These are phyloP conservation scores for Crypturellus undulatus DNA, from an alignment of 2,113 vertebrate species.

Conservation along the genomic window DNA sequence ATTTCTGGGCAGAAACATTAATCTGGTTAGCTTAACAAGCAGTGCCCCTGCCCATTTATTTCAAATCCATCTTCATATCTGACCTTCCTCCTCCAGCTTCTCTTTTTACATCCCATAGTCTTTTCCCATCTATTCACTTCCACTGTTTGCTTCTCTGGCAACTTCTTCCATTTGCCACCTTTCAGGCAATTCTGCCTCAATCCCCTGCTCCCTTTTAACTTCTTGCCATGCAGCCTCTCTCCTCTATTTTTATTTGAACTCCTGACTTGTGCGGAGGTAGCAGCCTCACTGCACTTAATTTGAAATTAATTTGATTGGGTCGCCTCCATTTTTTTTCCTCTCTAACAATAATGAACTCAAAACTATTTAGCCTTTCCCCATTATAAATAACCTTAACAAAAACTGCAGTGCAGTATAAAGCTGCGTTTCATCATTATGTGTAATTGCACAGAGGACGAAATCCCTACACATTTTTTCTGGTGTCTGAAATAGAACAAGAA, in stretches of 20 bases:
- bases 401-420: conserved; percentile 42
- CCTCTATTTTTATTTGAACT: conserved; percentile 53
- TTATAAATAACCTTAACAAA: conserved; percentile 67
- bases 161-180: background rate
- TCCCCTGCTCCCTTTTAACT: background rate
- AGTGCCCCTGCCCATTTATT: conserved; percentile 55
- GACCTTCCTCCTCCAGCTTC: conserved; percentile 19
- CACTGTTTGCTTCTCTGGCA: background rate
- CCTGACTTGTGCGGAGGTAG: conserved; percentile 63
- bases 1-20: conserved; percentile 48
- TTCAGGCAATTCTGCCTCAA: background rate
- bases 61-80: conserved; percentile 48
- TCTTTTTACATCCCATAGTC: background rate
- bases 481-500: conserved; percentile 42
- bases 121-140: background rate
- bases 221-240: conserved; percentile 27
- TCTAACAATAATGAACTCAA: conserved; percentile 67
- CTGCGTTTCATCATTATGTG: conserved; percentile 46
- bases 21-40: conserved; percentile 57
- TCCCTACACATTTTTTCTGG: conserved; percentile 59
- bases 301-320: conserved; percentile 71
- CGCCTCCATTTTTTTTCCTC: conserved; percentile 12
- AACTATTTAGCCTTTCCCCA: conserved; percentile 68
- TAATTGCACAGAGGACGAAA: conserved; percentile 70
- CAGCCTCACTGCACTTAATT: conserved; percentile 69